A percentile compares a stretch with the other conserved stretches of the same genome.
Conservation (phyloP, 2,113 vertebrate species). For the Corydoras sp. region DNA sequence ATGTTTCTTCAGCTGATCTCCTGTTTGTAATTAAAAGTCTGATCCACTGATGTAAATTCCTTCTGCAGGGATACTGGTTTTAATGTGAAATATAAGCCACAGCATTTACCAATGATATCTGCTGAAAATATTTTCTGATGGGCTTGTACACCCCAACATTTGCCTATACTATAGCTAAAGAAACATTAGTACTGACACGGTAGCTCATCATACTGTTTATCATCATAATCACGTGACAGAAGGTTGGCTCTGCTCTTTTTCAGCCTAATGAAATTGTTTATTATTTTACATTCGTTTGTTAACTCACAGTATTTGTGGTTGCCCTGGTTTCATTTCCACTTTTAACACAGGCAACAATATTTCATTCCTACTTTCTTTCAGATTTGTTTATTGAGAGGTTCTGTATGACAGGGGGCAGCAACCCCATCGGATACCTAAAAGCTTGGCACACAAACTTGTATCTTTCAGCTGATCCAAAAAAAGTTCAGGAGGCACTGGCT, state of each 20-base stretch:
- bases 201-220: not conserved
- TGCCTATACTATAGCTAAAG: conserved; percentile 13
- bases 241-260: too few species aligned
- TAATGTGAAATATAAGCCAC: conserved; percentile 17
- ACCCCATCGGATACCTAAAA: conserved; percentile 92
- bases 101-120: conserved; percentile 6
- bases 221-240: not conserved
- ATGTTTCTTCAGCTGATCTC: not conserved
- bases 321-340: too few species aligned
- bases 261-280: too few species aligned
- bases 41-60: not conserved
- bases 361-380: conserved; percentile 48
- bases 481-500: conserved; percentile 88
- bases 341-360: not conserved
- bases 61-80: not conserved
- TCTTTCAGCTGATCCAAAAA: conserved; percentile 87
- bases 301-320: too few species aligned
- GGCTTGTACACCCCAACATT: not conserved
- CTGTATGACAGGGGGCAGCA: conserved; percentile 96
- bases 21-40: not conserved
- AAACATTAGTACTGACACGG: not conserved
- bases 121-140: conserved; percentile 13
- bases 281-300: too few species aligned
- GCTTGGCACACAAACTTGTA: conserved; percentile 97
- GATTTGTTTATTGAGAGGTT: conserved; percentile 95